Conservation (phyloP, 1,140 invertebrate species). For the Bombus turneri region DNA sequence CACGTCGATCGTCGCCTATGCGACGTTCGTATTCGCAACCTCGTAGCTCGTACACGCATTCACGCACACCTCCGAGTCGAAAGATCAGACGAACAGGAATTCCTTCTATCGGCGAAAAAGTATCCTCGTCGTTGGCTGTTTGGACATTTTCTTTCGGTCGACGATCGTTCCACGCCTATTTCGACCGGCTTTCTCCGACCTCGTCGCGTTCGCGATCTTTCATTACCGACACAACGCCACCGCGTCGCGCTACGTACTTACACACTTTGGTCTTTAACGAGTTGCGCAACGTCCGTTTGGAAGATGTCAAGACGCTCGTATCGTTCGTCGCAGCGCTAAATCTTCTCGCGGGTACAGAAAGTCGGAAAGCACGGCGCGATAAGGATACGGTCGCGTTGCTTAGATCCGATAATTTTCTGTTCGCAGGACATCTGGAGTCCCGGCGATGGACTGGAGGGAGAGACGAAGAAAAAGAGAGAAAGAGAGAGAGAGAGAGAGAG, state of each 20-base stretch:
- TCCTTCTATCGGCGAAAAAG: background rate
- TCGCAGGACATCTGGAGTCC: constrained; percentile 1
- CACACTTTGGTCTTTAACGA: too few species aligned
- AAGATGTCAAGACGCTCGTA: background rate
- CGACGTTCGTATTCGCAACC: constrained; percentile 16
- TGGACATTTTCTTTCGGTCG: constrained; percentile 62
- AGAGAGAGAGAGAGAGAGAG: constrained; percentile 20
- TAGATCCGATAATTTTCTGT: constrained; percentile 19
- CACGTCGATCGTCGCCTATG: constrained; percentile 67
- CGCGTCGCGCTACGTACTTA: too few species aligned
- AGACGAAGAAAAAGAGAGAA: constrained; percentile 15
- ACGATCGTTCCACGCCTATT: background rate
- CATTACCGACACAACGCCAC: too few species aligned
- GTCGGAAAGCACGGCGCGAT: background rate
- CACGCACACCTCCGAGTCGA: constrained; percentile 4
- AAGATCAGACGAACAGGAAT: background rate
- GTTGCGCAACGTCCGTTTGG: background rate
- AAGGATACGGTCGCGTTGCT: background rate
- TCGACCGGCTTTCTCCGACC: too few species aligned
- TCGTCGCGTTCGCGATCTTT: background rate
- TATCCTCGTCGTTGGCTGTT: background rate
- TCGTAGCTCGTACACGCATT: constrained; percentile 27
- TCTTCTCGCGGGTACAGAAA: background rate
- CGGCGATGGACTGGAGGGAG: background rate
- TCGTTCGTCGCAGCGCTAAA: background rate